A percentile compares a stretch with the other conserved stretches of the same genome.
Conservation (phyloP, 2,113 vertebrate genomes). For the Psilopogon haemacephalus region DNA sequence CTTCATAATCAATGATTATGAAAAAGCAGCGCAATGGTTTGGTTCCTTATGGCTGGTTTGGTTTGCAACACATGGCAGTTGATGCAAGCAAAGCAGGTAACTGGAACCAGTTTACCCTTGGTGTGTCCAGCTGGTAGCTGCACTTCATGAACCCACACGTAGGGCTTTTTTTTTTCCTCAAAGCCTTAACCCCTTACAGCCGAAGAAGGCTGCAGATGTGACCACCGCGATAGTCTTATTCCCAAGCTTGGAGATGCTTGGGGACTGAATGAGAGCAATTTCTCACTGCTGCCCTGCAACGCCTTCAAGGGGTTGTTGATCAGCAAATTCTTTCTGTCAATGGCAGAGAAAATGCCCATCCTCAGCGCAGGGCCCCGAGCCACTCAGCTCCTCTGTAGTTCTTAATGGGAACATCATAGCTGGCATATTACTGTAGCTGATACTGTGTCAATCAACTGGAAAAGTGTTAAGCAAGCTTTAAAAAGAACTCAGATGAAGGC, state of each 20-base stretch:
- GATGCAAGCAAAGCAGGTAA: neutral
- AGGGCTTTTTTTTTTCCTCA: neutral
- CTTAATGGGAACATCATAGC: neutral
- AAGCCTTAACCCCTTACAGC: neutral
- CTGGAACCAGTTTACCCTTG: neutral
- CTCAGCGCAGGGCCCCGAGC: neutral
- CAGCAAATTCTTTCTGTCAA: neutral
- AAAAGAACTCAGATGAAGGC: neutral
- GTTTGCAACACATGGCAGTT: conserved; percentile 5
- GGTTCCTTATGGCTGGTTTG: conserved; percentile 30
- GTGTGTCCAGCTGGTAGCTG: neutral
- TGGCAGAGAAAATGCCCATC: neutral
- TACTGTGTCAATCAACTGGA: neutral
- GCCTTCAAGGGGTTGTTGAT: neutral
- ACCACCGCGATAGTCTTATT: neutral
- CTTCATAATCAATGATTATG: conserved; percentile 52
- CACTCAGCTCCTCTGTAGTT: neutral
- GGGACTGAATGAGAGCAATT: neutral
- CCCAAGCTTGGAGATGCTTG: neutral
- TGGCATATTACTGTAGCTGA: neutral
- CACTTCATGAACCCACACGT: neutral
- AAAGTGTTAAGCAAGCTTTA: conserved; percentile 18
- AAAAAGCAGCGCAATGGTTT: conserved; percentile 35
- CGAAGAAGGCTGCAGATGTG: neutral
- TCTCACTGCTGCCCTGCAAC: neutral